Percentiles rank a stretch among this genome's conserved stretches.
phyloP scores from a whole-genome alignment of 2,113 vertebrate genomes.

The Bos indicus region DNA sequence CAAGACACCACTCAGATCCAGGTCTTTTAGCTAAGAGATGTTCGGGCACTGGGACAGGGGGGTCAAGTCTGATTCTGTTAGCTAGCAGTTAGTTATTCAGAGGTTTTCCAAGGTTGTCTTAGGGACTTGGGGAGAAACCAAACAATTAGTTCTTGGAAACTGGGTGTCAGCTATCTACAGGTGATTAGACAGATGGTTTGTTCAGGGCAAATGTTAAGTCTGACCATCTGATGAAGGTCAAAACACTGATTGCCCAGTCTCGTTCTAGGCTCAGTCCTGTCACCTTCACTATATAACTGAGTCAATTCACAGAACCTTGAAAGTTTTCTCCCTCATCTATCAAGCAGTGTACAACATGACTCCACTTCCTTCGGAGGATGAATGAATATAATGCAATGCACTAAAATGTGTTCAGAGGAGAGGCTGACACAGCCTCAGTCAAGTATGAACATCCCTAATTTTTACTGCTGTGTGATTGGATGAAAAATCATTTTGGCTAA shows the following conservation, averaged over 20 bases:
- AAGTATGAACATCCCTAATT: neutral
- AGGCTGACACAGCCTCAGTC: neutral
- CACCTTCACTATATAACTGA: neutral
- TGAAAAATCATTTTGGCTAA: neutral
- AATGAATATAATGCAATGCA: neutral
- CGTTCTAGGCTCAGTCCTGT: neutral
- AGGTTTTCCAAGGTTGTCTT: neutral
- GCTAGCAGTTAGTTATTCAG: neutral
- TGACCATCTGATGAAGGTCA: neutral
- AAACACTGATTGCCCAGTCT: neutral
- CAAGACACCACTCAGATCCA: neutral
- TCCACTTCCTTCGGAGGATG: neutral
- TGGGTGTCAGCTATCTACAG: rapidly evolving
- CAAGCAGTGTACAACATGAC: neutral
- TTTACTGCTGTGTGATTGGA: neutral
- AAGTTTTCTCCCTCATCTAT: neutral
- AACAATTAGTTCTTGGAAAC: neutral
- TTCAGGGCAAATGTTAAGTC: neutral
- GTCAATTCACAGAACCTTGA: neutral
- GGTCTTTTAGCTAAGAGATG: neutral
- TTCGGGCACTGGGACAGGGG: neutral
- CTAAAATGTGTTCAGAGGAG: neutral
- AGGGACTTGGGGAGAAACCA: neutral
- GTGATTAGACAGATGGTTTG: neutral
- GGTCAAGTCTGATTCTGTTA: neutral